Base-by-base conservation (phyloP, 92 coral and sea anemone species). In the Pocillopora meandrina region DNA sequence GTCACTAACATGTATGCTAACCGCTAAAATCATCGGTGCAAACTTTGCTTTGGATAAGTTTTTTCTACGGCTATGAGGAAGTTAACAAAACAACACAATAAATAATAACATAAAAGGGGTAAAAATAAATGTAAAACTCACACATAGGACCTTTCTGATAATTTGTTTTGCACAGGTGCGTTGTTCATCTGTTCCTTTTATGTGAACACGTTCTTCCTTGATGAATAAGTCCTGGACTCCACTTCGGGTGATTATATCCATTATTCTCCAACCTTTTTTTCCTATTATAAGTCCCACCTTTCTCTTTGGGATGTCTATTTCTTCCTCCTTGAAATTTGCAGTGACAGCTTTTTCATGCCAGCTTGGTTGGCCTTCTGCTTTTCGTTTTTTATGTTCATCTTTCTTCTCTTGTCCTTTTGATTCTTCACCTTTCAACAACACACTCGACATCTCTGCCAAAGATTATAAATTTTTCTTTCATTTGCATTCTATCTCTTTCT, bases 251-350 rank as follows among this genome's bases (percentile, higher is more conserved):
- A 59, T 17, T 75, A 75, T 75, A 4, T 75, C 79, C 9, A 14
- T 57, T 26, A 3, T 58, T 58, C 26, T 75, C 64, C 67, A 15
- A 0, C 79, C 79, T 52, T 58, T 31, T 75, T 6, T 75, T 31
- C 79, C 79, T 75, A 75, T 58, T 59, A 75, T 19, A 58, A 14
- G 52, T 58, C 66, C 79, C 56, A 58, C 79, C 65, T 75, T 75
- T 23, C 58, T 20, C 21, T 31, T 56, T 19, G 79, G 79, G 65
- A 75, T 75, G 26, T 58, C 23, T 13, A 75, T 23, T 20, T 56
- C 67, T 20, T 75, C 79, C 33, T 75, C 65, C 59, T 56, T 7
- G n/a, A 31, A 69, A 14, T 33, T 13, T 69, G 73, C 49, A 34
- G 34, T 1, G 6, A 69, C 73, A 33, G 73, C 52, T 34, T 31